Evolutionary conservation across 30 jellyfish, hydroid and myxozoan genomes (phyloP).

Genomic region (Aurelia aurita): DNA sequence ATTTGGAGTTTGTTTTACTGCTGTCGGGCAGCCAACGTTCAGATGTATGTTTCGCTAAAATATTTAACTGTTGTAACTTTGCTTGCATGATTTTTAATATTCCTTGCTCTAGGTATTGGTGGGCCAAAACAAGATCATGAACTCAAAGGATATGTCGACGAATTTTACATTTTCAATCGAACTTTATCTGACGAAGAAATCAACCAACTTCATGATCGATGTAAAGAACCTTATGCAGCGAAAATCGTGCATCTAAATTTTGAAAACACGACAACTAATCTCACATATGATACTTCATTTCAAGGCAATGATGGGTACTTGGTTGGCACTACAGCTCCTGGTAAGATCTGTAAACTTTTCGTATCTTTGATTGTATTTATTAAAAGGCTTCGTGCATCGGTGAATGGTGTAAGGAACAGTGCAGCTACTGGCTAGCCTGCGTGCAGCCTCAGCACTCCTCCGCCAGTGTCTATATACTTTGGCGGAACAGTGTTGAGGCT

Average conservation of each 20-base stretch:
- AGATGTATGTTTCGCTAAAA: too few species aligned
- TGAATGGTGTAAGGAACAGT: too few species aligned
- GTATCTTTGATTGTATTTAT: too few species aligned
- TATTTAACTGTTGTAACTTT: too few species aligned
- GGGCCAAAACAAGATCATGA: slow-evolving; percentile 82
- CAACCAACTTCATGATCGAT: slow-evolving; percentile 67
- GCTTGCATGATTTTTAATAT: neutral
- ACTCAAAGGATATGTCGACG: slow-evolving; percentile 88
- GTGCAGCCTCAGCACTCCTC: too few species aligned
- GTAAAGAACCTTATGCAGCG: slow-evolving; percentile 89
- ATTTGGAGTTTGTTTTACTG: too few species aligned
- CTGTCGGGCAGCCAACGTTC: too few species aligned
- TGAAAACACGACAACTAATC: slow-evolving; percentile 58
- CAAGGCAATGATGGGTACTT: slow-evolving; percentile 92
- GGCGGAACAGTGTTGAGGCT: too few species aligned
- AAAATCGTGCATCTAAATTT: slow-evolving; percentile 78
- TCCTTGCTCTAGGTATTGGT: slow-evolving; percentile 90
- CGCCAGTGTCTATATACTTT: too few species aligned
- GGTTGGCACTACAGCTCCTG: slow-evolving; percentile 65
- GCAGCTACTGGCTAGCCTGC: too few species aligned
- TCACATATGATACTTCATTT: slow-evolving; percentile 75
- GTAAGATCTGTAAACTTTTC: slow-evolving; percentile 5
- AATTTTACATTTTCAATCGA: slow-evolving; percentile 85
- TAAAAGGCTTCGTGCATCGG: too few species aligned
- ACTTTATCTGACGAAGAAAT: slow-evolving; percentile 73